phyloP scores from a whole-genome alignment of 2,797 vertebrate genomes.

The Gymnopithys bicolor region DNA sequence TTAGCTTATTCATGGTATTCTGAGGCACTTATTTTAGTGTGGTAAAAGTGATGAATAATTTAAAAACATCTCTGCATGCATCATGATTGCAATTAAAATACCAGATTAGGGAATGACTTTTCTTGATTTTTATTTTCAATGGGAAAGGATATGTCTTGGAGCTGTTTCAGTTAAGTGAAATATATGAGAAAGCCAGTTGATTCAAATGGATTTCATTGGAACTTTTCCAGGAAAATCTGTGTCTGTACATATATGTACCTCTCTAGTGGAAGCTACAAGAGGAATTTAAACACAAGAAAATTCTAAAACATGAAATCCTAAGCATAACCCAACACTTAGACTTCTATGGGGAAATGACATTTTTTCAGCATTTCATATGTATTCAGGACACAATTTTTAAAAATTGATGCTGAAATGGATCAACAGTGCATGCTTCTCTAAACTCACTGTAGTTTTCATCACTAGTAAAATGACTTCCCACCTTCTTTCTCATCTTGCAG shows the following conservation, averaged over 20 bases:
- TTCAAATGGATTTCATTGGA: neutral
- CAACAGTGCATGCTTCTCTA: neutral
- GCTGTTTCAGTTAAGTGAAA: neutral
- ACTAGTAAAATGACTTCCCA: neutral
- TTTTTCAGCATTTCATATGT: neutral
- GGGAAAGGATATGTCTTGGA: neutral
- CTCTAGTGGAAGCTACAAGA: neutral
- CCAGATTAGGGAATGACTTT: neutral
- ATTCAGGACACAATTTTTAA: neutral
- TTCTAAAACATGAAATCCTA: neutral
- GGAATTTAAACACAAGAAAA: neutral
- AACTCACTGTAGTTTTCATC: neutral
- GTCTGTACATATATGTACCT: neutral
- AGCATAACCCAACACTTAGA: neutral
- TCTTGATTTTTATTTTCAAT: neutral
- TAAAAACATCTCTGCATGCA: neutral
- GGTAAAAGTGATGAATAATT: neutral
- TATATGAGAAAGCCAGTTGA: neutral
- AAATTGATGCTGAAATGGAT: neutral
- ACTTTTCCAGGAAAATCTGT: neutral
- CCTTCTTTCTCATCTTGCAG: neutral
- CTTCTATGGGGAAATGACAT: neutral
- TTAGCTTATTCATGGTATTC: neutral
- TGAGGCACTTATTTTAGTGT: neutral
- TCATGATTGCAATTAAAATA: neutral